phyloP scores from a whole-genome alignment of 2,888 invertebrate genomes.

The Amorpha juglandis region DNA sequence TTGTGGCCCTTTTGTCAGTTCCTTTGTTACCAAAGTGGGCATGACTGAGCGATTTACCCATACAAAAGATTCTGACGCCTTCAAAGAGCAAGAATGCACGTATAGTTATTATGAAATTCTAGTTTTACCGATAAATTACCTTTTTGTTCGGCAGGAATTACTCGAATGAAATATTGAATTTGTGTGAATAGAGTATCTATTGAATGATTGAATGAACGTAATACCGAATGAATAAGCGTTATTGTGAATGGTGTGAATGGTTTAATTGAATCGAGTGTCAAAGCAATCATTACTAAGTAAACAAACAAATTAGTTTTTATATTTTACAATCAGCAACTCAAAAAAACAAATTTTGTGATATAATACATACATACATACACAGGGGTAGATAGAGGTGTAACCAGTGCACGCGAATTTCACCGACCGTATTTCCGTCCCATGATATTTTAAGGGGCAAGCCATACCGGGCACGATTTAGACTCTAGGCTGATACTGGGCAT shows the following conservation, averaged over 20 bases:
- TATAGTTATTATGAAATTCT: conserved; percentile 3
- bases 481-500: too few relatives aligned
- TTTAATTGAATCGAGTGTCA: not conserved
- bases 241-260: not conserved
- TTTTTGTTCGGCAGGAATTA: not conserved
- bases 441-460: not conserved
- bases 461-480: too few relatives aligned
- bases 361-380: not conserved
- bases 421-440: not conserved
- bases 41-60: conserved; percentile 27
- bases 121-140: conserved; percentile 9
- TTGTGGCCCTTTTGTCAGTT: conserved; percentile 43
- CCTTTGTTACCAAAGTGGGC: conserved; percentile 38
- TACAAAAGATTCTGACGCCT: conserved; percentile 19
- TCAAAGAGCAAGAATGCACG: conserved; percentile 13
- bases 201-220: not conserved
- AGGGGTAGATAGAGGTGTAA: not conserved
- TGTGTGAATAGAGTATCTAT: conserved; percentile 1
- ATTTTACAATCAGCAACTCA: not conserved
- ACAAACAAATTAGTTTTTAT: not conserved
- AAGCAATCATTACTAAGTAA: not conserved
- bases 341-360: not conserved
- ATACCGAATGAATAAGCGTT: conserved; percentile 2
- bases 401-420: not conserved
- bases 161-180: not conserved